These are phyloP conservation scores for Gymnocypris eckloni DNA, from an alignment of 2,797 vertebrate species.

Conservation along the genomic window DNA sequence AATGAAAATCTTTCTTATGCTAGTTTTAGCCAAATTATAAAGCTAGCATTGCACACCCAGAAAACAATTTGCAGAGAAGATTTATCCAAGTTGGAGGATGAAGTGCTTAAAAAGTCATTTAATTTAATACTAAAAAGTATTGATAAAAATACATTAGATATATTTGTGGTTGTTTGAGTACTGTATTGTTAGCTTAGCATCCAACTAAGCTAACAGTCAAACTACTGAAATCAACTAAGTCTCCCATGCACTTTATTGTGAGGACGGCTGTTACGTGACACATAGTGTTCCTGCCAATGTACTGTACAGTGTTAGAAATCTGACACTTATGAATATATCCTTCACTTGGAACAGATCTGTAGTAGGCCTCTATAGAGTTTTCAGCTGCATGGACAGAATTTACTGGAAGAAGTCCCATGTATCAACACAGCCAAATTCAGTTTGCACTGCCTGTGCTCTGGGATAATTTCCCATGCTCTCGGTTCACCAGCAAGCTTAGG, in stretches of 20 bases:
- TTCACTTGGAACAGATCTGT: constrained; percentile 17
- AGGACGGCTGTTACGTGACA: background rate
- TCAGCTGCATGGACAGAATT: constrained; percentile 19
- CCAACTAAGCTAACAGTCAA: background rate
- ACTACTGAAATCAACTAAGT: background rate
- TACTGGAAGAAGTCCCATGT: constrained; percentile 27
- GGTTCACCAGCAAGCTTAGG: constrained; percentile 3
- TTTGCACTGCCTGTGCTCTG: constrained; percentile 28
- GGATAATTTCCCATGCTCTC: constrained; percentile 38
- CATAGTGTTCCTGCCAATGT: constrained; percentile 10
- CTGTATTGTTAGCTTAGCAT: background rate
- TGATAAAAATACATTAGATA: background rate
- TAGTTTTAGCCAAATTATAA: background rate
- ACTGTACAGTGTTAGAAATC: constrained; percentile 24
- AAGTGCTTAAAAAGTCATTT: background rate
- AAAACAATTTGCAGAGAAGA: background rate
- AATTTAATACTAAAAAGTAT: background rate
- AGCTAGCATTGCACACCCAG: background rate
- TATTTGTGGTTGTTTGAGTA: background rate
- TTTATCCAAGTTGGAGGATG: no score
- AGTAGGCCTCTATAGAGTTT: constrained; percentile 4
- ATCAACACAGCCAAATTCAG: constrained; percentile 32
- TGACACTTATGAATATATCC: constrained; percentile 7
- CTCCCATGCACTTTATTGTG: background rate
- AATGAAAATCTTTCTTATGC: background rate